These are phyloP conservation scores for Leptopilina myrica DNA, from an alignment of 2,888 invertebrate genomes.

Conservation along the genomic window DNA sequence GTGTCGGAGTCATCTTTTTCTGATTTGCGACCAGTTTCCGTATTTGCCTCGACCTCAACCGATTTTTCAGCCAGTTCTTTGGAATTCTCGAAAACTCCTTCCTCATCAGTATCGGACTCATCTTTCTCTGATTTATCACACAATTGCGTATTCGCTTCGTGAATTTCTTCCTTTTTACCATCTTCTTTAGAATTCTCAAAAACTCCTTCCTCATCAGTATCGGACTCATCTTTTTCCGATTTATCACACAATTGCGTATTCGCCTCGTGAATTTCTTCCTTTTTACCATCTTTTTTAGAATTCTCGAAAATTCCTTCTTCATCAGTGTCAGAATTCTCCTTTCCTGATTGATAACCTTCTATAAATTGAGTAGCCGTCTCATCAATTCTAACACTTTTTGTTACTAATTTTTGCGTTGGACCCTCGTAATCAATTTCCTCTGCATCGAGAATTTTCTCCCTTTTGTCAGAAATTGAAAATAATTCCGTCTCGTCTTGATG, in stretches of 20 bases:
- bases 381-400: no score
- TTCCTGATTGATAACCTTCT: background rate
- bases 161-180: background rate
- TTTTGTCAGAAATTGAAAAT: no score
- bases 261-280: background rate
- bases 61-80: background rate
- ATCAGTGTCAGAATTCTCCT: slow-evolving; percentile 12
- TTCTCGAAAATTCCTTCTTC: background rate
- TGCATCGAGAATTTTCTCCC: no score
- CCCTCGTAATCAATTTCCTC: no score
- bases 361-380: background rate
- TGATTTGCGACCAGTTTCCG: background rate
- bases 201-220: background rate
- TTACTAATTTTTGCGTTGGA: no score
- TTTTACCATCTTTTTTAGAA: background rate
- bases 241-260: background rate
- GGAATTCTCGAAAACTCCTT: background rate
- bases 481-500: background rate
- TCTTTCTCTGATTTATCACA: background rate
- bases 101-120: background rate
- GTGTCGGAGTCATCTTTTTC: background rate
- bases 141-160: background rate
- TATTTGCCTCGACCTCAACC: background rate
- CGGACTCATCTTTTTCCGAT: no score
- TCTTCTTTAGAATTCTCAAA: background rate